Conservation (phyloP, 2,113 vertebrate species). For the Epinephelus lanceolatus region DNA sequence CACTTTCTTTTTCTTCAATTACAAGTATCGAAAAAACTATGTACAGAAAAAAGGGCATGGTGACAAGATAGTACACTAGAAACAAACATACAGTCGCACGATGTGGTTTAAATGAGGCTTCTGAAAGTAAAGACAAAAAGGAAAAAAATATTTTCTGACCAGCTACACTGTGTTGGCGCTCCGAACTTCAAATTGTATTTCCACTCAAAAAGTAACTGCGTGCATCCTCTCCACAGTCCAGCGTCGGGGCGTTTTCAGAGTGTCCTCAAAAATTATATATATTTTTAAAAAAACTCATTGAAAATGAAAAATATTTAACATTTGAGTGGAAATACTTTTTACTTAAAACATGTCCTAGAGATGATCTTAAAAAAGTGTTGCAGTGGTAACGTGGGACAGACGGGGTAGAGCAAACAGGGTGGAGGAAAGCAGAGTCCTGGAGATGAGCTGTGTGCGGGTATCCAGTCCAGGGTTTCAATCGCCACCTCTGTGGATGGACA, state of each 20-base stretch:
- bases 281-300: slow-evolving; percentile 25
- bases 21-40: slow-evolving; percentile 83
- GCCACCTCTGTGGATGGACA: slow-evolving; percentile 29
- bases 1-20: slow-evolving; percentile 72
- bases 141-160: slow-evolving; percentile 26
- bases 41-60: slow-evolving; percentile 82
- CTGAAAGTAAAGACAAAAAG: slow-evolving; percentile 51
- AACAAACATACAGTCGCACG: slow-evolving; percentile 75
- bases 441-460: not conserved
- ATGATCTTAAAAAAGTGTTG: slow-evolving; percentile 56
- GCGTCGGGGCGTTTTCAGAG: slow-evolving; percentile 34
- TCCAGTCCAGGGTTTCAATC: slow-evolving; percentile 11
- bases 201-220: slow-evolving; percentile 53
- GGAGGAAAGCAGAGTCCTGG: slow-evolving; percentile 35
- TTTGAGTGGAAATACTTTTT: slow-evolving; percentile 54
- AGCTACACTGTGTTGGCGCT: slow-evolving; percentile 52
- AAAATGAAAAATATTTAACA: slow-evolving; percentile 36
- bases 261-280: slow-evolving; percentile 45
- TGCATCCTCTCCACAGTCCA: slow-evolving; percentile 42
- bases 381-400: not conserved
- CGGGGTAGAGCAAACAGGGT: not conserved
- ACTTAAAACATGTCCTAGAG: slow-evolving; percentile 58
- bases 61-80: slow-evolving; percentile 72
- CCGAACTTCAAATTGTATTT: slow-evolving; percentile 62
- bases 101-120: slow-evolving; percentile 56